Evolutionary conservation across 2,113 vertebrate species (phyloP).

Genomic region (Oreochromis spilurus): DNA sequence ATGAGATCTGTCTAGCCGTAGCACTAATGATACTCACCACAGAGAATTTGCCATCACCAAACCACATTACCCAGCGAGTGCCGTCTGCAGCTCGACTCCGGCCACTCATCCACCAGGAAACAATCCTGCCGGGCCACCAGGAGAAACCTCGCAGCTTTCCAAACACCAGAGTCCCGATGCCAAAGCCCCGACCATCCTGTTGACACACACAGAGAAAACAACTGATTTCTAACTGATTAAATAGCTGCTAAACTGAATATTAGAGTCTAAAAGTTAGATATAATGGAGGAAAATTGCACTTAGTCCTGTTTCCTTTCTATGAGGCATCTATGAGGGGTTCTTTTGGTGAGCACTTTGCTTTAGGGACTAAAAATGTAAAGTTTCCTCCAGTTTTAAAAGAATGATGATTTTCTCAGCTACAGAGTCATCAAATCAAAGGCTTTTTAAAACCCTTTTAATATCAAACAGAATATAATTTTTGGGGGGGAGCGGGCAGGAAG

Average conservation of each 20-base stretch:
- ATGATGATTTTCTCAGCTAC: background rate
- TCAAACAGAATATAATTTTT: background rate
- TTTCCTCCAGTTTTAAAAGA: background rate
- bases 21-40: slow-evolving; percentile 75
- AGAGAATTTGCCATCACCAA: slow-evolving; percentile 95
- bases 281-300: background rate
- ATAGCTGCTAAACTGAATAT: background rate
- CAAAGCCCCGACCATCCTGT: slow-evolving; percentile 89
- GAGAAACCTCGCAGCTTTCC: slow-evolving; percentile 96
- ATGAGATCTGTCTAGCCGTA: background rate
- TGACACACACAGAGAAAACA: background rate
- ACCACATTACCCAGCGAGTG: slow-evolving; percentile 99
- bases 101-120: slow-evolving; percentile 96
- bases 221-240: background rate
- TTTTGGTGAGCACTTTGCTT: background rate
- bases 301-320: background rate
- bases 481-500: rapidly evolving
- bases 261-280: background rate
- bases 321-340: background rate
- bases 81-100: slow-evolving; percentile 91
- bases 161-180: slow-evolving; percentile 90
- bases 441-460: background rate
- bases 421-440: background rate
- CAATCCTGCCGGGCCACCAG: slow-evolving; percentile 98
- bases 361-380: background rate